These are phyloP conservation scores for Panopea generosa DNA, from an alignment of 2,888 invertebrate genomes.

Conservation along the genomic window DNA sequence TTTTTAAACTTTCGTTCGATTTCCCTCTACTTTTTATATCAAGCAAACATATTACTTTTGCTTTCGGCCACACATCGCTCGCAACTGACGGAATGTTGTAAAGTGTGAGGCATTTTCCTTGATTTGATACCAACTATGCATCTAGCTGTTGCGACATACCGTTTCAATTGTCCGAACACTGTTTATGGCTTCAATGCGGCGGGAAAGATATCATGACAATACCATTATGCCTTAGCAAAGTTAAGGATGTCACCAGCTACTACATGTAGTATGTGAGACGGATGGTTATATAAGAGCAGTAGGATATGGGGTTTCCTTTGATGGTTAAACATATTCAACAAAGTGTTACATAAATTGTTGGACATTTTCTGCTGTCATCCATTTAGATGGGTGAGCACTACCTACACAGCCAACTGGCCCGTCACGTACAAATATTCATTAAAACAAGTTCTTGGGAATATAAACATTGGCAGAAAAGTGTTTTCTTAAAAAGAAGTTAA, in stretches of 20 bases:
- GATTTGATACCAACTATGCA: background rate
- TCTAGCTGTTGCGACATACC: background rate
- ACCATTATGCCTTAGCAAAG: no score
- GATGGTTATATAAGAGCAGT: no score
- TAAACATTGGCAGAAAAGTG: background rate
- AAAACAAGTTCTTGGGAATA: background rate
- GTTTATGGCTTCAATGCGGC: no score
- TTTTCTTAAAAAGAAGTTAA: background rate
- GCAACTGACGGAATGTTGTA: background rate
- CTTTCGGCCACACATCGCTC: background rate
- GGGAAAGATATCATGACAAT: no score
- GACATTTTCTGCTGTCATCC: background rate
- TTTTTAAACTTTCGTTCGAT: no score
- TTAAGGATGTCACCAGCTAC: no score
- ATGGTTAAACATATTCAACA: no score
- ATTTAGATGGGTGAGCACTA: background rate
- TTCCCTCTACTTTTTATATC: no score
- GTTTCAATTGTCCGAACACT: background rate
- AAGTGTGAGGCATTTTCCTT: background rate
- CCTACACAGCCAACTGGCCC: background rate
- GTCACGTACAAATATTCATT: background rate
- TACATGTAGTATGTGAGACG: no score
- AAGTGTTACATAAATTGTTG: background rate
- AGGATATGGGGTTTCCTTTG: no score
- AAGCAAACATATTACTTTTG: no score